Evolutionary conservation across 2,797 vertebrate species (phyloP).

Genomic region (Rhinella marina): DNA sequence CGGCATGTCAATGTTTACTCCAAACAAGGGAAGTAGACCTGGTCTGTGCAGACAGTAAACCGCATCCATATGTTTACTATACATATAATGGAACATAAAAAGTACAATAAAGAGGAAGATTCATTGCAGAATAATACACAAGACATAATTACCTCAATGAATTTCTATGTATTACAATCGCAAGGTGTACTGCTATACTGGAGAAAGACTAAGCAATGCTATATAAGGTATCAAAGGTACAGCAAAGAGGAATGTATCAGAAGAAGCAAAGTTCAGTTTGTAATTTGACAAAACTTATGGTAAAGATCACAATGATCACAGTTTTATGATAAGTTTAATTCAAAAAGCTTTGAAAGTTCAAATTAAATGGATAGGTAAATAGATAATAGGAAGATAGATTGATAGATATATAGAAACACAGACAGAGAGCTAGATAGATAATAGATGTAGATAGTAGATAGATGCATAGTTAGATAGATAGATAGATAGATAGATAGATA

Average conservation of each 20-base stretch:
- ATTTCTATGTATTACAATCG: not conserved
- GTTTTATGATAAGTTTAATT: not conserved
- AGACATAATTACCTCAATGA: not conserved
- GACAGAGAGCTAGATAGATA: not conserved
- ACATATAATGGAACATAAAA: conserved; percentile 15
- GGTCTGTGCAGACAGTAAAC: not conserved
- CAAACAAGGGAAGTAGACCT: not conserved
- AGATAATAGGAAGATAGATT: not conserved
- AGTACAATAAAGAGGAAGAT: not conserved
- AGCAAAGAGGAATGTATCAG: not conserved
- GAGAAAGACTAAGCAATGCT: not conserved
- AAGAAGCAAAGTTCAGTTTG: not conserved
- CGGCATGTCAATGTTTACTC: not conserved
- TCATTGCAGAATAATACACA: not conserved
- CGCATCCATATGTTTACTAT: not conserved
- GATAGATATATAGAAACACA: too few species aligned
- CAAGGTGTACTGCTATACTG: not conserved
- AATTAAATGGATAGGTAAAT: not conserved
- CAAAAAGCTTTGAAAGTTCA: not conserved
- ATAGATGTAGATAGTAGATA: too few species aligned
- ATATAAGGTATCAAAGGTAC: not conserved
- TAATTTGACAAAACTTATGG: not conserved
- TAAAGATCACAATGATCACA: not conserved
- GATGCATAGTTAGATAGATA: too few species aligned
- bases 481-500: not conserved